Base-by-base conservation (phyloP, 2,113 vertebrate species). In the Zosterops pallidus region DNA sequence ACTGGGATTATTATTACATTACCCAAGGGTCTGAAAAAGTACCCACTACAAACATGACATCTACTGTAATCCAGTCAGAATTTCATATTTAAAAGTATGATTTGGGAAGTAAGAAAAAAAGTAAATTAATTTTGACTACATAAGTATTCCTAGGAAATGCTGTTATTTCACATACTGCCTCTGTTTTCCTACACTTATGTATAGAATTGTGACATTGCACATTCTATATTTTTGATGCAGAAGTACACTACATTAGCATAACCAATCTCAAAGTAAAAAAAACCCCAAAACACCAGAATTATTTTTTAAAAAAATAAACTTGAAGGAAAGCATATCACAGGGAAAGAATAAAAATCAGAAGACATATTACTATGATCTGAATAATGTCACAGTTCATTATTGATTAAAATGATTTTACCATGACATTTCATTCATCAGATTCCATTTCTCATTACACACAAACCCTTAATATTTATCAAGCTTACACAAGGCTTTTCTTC, bases 391-490 rank as follows among this genome's bases (percentile, higher is more conserved):
- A 94, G 96, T 97, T 88, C 79, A 86, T 92, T 97, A 96, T 91
- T 97, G 92, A 97, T 97, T 97, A 94, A 96, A 96, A 95, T 86
- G n/a, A 82, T 97, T 96, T 95, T 76, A 90, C 75, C 47, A 47
- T 95, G 95, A 95, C 89, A 90, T 90, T 97, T 97, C 91, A 95
- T 96, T 94, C 50, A 96, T 96, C 89, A 97, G 90, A 94, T 95
- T 95, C 77, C 70, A 92, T 88, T 97, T 97, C 85, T 94, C 83
- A 94, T 96, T 95, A 96, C 67, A 88, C 33, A 84, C 50, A 96
- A 96, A 83, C 62, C 85, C 70, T 93, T 67, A 69, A 83, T 74
- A 88, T 88, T 96, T 96, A 90, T 97, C 90, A 96, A 92, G 59
- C 78, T 84, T 89, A 94, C 72, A 78, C 23, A 70, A 94, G 59